Conservation (phyloP, 2,113 vertebrate species). For the Ophthalmolycus amberensis region DNA sequence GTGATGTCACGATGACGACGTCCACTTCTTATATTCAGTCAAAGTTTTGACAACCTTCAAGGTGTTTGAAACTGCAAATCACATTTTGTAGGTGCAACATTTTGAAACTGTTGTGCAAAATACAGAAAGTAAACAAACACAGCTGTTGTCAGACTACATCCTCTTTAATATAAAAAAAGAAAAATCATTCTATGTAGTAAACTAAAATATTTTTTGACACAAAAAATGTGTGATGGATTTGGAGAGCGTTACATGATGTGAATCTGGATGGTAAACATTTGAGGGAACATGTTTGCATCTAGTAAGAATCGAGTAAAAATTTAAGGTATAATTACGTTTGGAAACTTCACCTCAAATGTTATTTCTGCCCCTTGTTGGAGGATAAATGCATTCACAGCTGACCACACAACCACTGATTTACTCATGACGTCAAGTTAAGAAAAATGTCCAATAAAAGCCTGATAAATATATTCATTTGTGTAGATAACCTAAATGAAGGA, state of each 20-base stretch:
- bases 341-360: no score
- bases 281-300: neutral
- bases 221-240: neutral
- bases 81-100: neutral
- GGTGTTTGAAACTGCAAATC: neutral
- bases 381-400: neutral
- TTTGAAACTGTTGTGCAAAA: neutral
- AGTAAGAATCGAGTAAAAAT: neutral
- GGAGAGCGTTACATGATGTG: neutral
- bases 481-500: neutral
- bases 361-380: neutral
- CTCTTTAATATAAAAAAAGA: conserved; percentile 46
- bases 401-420: neutral
- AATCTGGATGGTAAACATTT: neutral
- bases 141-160: neutral
- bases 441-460: neutral
- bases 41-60: no score
- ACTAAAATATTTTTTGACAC: conserved; percentile 15
- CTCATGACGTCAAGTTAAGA: no score
- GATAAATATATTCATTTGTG: neutral
- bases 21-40: no score
- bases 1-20: no score
- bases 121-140: neutral
- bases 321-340: no score
- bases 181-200: neutral